phyloP scores from a whole-genome alignment of 2,888 invertebrate species.

The Dendrolimus houi region DNA sequence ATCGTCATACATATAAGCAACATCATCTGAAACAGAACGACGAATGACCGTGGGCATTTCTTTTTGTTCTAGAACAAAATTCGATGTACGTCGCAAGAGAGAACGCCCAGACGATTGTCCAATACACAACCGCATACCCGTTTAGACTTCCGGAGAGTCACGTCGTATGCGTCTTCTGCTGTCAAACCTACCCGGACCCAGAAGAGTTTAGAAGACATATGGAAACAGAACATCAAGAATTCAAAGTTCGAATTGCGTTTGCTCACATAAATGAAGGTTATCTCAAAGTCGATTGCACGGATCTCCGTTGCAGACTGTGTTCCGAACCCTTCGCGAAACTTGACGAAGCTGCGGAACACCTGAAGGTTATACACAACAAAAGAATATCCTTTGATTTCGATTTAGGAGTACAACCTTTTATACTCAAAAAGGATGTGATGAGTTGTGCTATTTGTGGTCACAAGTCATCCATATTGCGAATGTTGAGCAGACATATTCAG shows the following conservation, averaged over 20 bases:
- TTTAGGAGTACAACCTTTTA: slow-evolving; percentile 5
- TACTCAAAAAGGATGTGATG: slow-evolving; percentile 15
- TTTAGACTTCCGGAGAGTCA: slow-evolving; percentile 46
- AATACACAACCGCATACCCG: slow-evolving; percentile 49
- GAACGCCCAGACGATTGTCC: slow-evolving; percentile 50
- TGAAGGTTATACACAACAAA: slow-evolving; percentile 13
- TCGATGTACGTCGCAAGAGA: slow-evolving; percentile 43
- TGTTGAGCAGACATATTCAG: slow-evolving; percentile 42
- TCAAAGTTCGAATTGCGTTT: slow-evolving; percentile 21
- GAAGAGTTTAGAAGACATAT: slow-evolving; percentile 27
- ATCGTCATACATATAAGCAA: no score
- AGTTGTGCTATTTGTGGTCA: slow-evolving; percentile 36
- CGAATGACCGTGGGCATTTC: slow-evolving; percentile 21
- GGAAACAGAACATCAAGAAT: slow-evolving; percentile 21
- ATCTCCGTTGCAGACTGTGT: slow-evolving; percentile 27
- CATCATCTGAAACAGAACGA: no score
- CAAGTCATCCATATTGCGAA: slow-evolving; percentile 31
- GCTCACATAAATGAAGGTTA: slow-evolving; percentile 21
- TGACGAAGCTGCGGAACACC: slow-evolving; percentile 19
- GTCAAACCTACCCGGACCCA: slow-evolving; percentile 34
- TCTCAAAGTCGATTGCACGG: slow-evolving; percentile 27
- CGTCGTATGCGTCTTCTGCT: slow-evolving; percentile 52
- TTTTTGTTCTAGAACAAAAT: slow-evolving; percentile 60
- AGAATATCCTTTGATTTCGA: slow-evolving; percentile 1
- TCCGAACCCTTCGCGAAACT: slow-evolving; percentile 12